Conservation (phyloP, 2,888 invertebrate genomes). For the Anaspis maculata region DNA sequence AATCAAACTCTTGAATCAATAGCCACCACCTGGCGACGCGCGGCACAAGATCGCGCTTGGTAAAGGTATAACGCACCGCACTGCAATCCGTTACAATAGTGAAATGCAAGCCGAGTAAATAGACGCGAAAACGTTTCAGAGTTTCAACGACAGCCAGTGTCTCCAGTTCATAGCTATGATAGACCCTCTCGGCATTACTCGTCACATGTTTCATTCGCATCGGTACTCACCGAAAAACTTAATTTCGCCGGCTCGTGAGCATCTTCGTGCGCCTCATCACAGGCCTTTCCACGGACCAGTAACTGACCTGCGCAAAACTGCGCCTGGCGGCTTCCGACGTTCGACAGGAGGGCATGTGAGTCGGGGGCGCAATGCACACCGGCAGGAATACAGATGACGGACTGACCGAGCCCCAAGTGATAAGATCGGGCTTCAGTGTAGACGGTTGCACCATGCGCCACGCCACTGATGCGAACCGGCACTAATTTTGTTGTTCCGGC, state of each 20-base stretch:
- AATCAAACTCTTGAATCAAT: conserved; percentile 17
- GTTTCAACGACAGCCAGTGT: conserved; percentile 7
- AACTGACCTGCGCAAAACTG: too few species aligned
- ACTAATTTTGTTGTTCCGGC: background rate
- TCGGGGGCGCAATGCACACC: too few species aligned
- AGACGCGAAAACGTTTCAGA: conserved; percentile 15
- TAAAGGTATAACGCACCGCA: conserved; percentile 16
- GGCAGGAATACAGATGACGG: background rate
- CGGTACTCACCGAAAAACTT: too few species aligned
- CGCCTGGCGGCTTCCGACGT: too few species aligned
- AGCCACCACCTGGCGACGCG: too few species aligned
- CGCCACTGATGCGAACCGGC: background rate
- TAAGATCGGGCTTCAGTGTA: background rate
- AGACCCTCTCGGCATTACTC: conserved; percentile 4
- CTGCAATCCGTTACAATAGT: conserved; percentile 19
- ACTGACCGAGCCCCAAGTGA: too few species aligned
- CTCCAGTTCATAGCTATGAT: conserved; percentile 16
- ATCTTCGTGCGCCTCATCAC: too few species aligned
- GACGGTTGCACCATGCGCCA: background rate
- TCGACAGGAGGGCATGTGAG: too few species aligned
- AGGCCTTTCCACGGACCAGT: too few species aligned
- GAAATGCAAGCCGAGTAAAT: too few species aligned
- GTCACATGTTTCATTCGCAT: too few species aligned
- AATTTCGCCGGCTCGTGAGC: too few species aligned
- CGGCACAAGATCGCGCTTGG: conserved; percentile 18